phyloP scores from a whole-genome alignment of 2,888 invertebrate genomes.

The Saturnia pavonia region DNA sequence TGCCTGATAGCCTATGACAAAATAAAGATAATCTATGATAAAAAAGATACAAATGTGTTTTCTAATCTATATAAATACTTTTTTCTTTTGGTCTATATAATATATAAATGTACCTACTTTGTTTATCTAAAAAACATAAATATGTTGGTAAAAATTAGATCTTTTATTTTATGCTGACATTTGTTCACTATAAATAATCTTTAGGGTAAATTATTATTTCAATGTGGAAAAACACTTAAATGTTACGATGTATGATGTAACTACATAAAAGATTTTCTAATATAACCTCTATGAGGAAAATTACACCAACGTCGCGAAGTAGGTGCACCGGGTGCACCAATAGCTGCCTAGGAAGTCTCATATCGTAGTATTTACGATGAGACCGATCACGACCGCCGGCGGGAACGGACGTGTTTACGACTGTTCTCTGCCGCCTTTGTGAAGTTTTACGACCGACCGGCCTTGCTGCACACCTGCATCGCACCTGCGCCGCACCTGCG shows the following conservation, averaged over 20 bases:
- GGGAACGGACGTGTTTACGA: no score
- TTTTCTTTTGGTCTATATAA: not conserved
- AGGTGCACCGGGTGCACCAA: conserved; percentile 44
- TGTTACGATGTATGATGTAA: conserved; percentile 37
- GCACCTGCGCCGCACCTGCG: no score
- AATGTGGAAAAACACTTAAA: not conserved
- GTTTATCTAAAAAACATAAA: not conserved
- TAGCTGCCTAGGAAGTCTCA: conserved; percentile 26
- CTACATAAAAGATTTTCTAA: conserved; percentile 37
- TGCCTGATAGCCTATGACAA: not conserved
- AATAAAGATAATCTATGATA: not conserved
- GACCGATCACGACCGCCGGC: no score
- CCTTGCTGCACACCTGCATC: no score
- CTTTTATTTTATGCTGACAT: not conserved
- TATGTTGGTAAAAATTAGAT: not conserved
- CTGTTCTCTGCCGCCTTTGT: no score
- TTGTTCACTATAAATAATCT: not conserved
- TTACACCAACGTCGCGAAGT: conserved; percentile 40
- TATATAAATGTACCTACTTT: no score
- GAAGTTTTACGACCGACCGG: no score
- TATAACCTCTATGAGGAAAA: conserved; percentile 30
- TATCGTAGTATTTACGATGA: no score
- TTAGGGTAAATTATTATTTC: not conserved
- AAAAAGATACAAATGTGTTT: not conserved
- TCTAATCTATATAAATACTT: not conserved